Evolutionary conservation across 2,797 vertebrate species (phyloP).

Genomic region (Syndactyla subalaris): DNA sequence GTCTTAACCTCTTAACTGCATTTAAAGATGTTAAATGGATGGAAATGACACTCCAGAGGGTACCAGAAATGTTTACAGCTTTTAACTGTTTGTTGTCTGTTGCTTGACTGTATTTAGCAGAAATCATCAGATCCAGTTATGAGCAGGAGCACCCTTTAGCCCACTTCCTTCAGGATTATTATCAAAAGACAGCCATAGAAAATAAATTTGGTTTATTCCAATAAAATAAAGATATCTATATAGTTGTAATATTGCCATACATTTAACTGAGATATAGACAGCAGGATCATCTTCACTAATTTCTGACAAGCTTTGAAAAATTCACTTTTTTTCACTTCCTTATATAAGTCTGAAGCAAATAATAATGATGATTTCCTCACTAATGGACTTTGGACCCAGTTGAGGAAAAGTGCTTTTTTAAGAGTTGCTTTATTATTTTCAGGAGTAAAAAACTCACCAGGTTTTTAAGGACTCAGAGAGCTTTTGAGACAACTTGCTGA

Average conservation of each 20-base stretch:
- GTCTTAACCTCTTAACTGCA: not conserved
- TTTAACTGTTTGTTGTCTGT: not conserved
- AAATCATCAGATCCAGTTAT: not conserved
- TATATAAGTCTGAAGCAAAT: not conserved
- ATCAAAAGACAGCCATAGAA: not conserved
- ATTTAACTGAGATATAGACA: not conserved
- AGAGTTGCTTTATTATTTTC: not conserved
- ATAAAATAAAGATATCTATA: not conserved
- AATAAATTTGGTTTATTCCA: not conserved
- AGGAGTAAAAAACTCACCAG: fast-evolving
- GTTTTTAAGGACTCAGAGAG: not conserved
- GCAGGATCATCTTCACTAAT: not conserved
- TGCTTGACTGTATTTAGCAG: fast-evolving
- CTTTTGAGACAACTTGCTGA: not conserved
- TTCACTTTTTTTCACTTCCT: not conserved
- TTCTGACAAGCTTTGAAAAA: not conserved
- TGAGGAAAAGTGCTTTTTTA: not conserved
- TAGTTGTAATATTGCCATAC: not conserved
- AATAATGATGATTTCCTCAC: not conserved
- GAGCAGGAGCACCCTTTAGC: not conserved
- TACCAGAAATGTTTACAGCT: not conserved
- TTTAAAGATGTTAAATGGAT: not conserved
- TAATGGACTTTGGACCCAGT: not conserved
- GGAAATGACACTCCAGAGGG: not conserved
- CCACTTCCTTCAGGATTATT: not conserved